These are phyloP conservation scores for Leptothorax acervorum DNA, from an alignment of 2,888 invertebrate genomes.

Conservation along the genomic window DNA sequence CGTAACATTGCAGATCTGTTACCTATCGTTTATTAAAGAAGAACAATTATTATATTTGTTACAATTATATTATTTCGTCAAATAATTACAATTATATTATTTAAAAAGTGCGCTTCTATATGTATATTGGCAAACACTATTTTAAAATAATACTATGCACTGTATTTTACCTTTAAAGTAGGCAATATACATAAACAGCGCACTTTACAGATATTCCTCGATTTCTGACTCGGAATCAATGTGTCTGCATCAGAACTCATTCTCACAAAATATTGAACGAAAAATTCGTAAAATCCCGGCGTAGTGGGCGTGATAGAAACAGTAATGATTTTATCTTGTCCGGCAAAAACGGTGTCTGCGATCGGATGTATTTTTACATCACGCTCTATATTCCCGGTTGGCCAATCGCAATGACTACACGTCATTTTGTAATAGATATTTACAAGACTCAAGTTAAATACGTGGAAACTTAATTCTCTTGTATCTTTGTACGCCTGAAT, in stretches of 20 bases:
- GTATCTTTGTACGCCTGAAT: conserved; percentile 76
- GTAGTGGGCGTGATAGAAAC: conserved; percentile 78
- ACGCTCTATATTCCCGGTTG: conserved; percentile 60
- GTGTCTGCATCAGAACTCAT: conserved; percentile 69
- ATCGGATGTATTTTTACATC: conserved; percentile 76
- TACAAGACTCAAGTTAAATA: conserved; percentile 85
- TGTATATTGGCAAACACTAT: background rate
- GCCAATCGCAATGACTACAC: conserved; percentile 65
- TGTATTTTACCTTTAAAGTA: conserved; percentile 79
- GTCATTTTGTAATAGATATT: conserved; percentile 82
- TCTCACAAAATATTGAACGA: conserved; percentile 81
- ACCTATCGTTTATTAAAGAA: conserved; percentile 52
- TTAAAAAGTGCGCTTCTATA: background rate
- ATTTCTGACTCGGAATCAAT: conserved; percentile 61
- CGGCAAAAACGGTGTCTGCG: conserved; percentile 77
- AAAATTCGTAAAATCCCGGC: conserved; percentile 80
- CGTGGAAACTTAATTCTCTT: conserved; percentile 79
- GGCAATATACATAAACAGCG: conserved; percentile 82
- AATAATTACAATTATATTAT: conserved; percentile 11
- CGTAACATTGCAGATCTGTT: conserved; percentile 66
- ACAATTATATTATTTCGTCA: background rate
- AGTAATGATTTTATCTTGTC: conserved; percentile 77
- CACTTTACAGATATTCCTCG: conserved; percentile 74
- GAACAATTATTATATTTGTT: background rate
- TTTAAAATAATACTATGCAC: conserved; percentile 69